Evolutionary conservation across 2,888 invertebrate genomes (phyloP), one percentile per base, ranked within the genome.

Genomic region (Odontothrips loti): DNA sequence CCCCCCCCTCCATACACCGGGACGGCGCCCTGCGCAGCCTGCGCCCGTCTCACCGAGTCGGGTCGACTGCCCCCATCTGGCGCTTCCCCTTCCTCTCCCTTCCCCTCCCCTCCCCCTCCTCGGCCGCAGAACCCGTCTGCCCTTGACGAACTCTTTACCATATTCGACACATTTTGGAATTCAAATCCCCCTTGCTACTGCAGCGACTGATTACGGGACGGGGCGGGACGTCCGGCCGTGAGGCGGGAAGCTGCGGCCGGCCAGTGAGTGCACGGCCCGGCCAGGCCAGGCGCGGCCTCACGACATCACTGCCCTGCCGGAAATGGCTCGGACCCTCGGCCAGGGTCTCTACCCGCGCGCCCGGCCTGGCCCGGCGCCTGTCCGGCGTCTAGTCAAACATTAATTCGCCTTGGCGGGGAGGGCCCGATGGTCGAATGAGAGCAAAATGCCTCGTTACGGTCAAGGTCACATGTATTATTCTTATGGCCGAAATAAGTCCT

Each of bases 61-160:
- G 20, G 58, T 23, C 58, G 58, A 58, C 58, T 58, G 58, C 58
- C 58, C 34, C 58, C 58, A 58, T 58, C 68, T 75, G 68, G 68
- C 68, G 68, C 68, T 43, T 6, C 6, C 34, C 34, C 34, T 43
- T 43, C 34, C 34, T 43, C 34, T 43, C 34, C 68, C 68, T n/a
- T 23, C 68, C 23, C 23, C 68, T 27, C 27, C 68, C 68, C 68
- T 27, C 68, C 68, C 68, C 68, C 2, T 23, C 68, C 58, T 17
- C 58, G 58, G 58, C 58, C 68, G 68, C 68, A 75, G 23, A 8
- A 27, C 68, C 68, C 68, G 68, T 75, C 68, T 75, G 68, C 68
- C 68, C 68, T 75, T 75, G 68, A 75, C 68, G 34, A 75, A 75
- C 68, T 75, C 68, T 75, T 75, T 75, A 75, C 68, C 68, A 75